Evolutionary conservation across 2,797 vertebrate genomes (phyloP).

Genomic region (Helostoma temminkii): DNA sequence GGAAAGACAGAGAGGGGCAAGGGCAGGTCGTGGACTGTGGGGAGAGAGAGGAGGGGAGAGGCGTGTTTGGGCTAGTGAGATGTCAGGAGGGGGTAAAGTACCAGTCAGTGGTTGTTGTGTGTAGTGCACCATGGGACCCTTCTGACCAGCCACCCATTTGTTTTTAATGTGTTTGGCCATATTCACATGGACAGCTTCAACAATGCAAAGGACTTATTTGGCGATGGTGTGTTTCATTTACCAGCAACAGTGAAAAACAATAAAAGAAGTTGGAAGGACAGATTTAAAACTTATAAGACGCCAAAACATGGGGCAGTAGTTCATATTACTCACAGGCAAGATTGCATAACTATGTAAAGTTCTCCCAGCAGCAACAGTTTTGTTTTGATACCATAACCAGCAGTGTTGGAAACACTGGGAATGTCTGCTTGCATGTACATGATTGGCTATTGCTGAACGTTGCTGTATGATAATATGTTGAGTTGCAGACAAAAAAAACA

Average conservation of each 20-base stretch:
- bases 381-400: background rate
- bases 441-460: too few relatives aligned
- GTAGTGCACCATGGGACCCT: constrained; percentile 48
- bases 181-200: background rate
- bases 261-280: background rate
- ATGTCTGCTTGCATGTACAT: too few relatives aligned
- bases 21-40: constrained; percentile 45
- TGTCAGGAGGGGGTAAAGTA: constrained; percentile 75
- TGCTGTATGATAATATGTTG: too few relatives aligned
- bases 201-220: background rate
- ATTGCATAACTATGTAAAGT: background rate
- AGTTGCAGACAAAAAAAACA: too few relatives aligned
- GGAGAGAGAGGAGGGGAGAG: constrained; percentile 43
- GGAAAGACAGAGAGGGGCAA: constrained; percentile 43
- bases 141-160: constrained; percentile 55
- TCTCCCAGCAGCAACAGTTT: background rate
- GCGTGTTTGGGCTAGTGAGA: constrained; percentile 69
- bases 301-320: background rate
- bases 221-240: background rate
- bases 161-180: constrained; percentile 62
- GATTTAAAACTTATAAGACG: background rate
- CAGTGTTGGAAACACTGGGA: too few relatives aligned
- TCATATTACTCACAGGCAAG: background rate
- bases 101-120: constrained; percentile 77
- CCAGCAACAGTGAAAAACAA: too few relatives aligned